Evolutionary conservation across 1,140 invertebrate genomes (phyloP).

Genomic region (Drosophila auraria): DNA sequence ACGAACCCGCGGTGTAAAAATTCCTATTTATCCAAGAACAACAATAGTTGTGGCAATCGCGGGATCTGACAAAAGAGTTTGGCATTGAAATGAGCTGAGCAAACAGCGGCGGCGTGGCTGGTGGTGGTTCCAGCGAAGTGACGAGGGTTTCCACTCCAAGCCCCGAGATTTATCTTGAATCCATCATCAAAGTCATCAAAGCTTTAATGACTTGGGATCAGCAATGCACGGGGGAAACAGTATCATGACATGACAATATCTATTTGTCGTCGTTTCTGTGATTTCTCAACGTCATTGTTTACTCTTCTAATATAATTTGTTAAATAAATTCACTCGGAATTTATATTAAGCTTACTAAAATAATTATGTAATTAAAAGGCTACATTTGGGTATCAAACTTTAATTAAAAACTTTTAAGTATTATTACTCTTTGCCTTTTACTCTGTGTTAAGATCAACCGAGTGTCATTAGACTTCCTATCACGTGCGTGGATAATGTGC

Average conservation of each 20-base stretch:
- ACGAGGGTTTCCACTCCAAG: slow-evolving; percentile 7
- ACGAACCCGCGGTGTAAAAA: slow-evolving; percentile 5
- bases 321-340: background rate
- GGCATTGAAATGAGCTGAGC: slow-evolving; percentile 49
- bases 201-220: slow-evolving; percentile 41
- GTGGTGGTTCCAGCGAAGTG: slow-evolving; percentile 9
- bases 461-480: slow-evolving; percentile 6
- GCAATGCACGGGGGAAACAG: background rate
- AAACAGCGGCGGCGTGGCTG: slow-evolving; percentile 9
- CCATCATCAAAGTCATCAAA: slow-evolving; percentile 21
- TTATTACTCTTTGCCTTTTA: background rate
- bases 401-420: background rate
- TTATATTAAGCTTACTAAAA: background rate
- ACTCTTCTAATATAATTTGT: background rate
- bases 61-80: slow-evolving; percentile 44
- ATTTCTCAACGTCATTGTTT: slow-evolving; percentile 25
- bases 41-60: slow-evolving; percentile 45
- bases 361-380: background rate
- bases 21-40: slow-evolving; percentile 44
- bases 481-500: slow-evolving; percentile 8
- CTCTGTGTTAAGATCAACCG: background rate
- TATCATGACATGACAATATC: slow-evolving; percentile 23
- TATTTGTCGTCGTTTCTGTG: slow-evolving; percentile 11
- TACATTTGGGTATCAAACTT: background rate
- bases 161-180: slow-evolving; percentile 17